These are phyloP conservation scores for Channa striata DNA, from an alignment of 2,797 vertebrate genomes.

Conservation along the genomic window DNA sequence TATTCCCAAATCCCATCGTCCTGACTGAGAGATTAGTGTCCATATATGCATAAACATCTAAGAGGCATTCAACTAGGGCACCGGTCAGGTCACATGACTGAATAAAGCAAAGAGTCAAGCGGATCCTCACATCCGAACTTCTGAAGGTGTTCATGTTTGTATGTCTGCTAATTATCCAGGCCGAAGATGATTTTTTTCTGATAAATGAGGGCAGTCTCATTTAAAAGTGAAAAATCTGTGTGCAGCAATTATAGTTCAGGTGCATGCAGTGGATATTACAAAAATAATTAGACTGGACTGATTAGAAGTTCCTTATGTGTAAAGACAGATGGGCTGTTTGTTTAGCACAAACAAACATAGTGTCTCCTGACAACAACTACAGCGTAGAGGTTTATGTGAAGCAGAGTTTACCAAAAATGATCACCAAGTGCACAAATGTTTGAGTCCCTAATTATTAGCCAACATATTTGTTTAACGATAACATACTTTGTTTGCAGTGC, in stretches of 20 bases:
- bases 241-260: conserved; percentile 66
- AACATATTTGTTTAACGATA: conserved; percentile 18
- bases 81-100: conserved; percentile 83
- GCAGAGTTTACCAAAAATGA: conserved; percentile 56
- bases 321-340: conserved; percentile 65
- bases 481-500: not conserved
- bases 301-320: conserved; percentile 67
- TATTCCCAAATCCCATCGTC: conserved; percentile 86
- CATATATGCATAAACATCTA: conserved; percentile 84
- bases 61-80: conserved; percentile 82
- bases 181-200: conserved; percentile 70
- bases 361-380: conserved; percentile 50
- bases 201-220: conserved; percentile 82
- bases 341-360: conserved; percentile 56
- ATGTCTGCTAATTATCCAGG: conserved; percentile 78
- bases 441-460: conserved; percentile 58
- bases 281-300: conserved; percentile 79
- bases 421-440: conserved; percentile 34
- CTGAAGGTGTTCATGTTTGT: conserved; percentile 82
- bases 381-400: conserved; percentile 35
- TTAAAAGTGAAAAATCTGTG: conserved; percentile 72
- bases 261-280: conserved; percentile 62
- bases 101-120: conserved; percentile 71
- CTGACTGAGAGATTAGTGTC: conserved; percentile 80
- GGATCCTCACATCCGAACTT: conserved; percentile 72